Percentiles rank a stretch among this genome's conserved stretches.
phyloP scores from a whole-genome alignment of 2,113 vertebrate genomes.

The Mormyrus iriodes region DNA sequence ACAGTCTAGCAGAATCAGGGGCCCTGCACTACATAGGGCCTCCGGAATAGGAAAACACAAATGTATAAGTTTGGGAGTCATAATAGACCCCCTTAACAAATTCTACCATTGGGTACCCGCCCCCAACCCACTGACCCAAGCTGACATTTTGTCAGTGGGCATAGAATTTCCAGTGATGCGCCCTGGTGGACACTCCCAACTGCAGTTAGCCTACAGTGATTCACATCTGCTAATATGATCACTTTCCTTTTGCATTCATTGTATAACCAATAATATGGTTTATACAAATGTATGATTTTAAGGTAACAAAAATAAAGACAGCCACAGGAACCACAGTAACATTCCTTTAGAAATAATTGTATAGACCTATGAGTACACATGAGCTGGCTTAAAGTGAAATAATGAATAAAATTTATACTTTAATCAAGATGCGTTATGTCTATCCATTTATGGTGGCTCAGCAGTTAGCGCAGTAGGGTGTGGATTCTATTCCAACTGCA shows the following conservation, averaged over 20 bases:
- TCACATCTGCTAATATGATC: background rate
- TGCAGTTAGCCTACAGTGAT: background rate
- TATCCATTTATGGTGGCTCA: background rate
- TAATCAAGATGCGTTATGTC: background rate
- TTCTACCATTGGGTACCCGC: background rate
- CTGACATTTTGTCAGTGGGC: background rate
- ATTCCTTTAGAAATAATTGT: background rate
- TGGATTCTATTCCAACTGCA: background rate
- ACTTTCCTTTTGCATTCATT: background rate
- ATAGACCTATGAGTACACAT: background rate
- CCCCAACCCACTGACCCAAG: background rate
- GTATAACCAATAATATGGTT: background rate
- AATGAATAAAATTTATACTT: background rate
- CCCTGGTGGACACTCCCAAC: background rate
- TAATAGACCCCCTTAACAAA: background rate
- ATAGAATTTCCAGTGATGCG: background rate
- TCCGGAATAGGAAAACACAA: background rate
- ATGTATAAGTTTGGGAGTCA: background rate
- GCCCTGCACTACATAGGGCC: background rate
- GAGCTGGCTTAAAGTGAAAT: background rate
- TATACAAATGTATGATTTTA: background rate
- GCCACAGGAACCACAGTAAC: background rate
- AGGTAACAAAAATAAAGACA: background rate
- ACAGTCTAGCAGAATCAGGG: background rate
- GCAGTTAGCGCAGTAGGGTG: background rate